phyloP scores from a whole-genome alignment of 2,113 vertebrate genomes.

The Erinaceus europaeus region DNA sequence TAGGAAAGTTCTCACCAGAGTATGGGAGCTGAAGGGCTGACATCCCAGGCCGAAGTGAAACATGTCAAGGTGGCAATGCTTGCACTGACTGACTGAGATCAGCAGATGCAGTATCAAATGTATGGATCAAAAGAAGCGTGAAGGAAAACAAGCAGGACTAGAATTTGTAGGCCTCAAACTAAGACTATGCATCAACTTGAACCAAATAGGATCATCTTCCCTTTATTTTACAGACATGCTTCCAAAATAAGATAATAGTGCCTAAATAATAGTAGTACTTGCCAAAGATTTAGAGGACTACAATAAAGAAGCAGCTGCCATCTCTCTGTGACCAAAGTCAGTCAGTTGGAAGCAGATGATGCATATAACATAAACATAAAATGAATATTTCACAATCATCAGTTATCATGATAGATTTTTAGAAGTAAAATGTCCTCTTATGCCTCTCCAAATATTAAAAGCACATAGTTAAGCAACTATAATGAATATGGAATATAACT shows the following conservation, averaged over 20 bases:
- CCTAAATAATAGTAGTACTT: background rate
- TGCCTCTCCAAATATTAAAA: background rate
- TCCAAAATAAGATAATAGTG: slow-evolving; percentile 7
- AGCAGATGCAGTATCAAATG: too few relatives aligned
- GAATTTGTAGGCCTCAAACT: background rate
- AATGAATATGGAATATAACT: background rate
- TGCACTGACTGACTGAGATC: too few relatives aligned
- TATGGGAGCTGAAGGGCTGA: too few relatives aligned
- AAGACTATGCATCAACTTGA: background rate
- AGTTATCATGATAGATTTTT: background rate
- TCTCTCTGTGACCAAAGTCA: slow-evolving; percentile 1
- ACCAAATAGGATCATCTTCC: background rate
- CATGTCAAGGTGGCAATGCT: too few relatives aligned
- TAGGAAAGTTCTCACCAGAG: too few relatives aligned
- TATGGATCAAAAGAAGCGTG: too few relatives aligned
- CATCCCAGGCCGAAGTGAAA: too few relatives aligned
- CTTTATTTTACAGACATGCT: background rate
- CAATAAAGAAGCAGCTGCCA: background rate
- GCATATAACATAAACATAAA: background rate
- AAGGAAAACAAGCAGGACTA: too few relatives aligned
- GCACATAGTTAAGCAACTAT: background rate
- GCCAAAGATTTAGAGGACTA: background rate
- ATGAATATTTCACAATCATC: slow-evolving; percentile 8
- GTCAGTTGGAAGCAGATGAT: background rate
- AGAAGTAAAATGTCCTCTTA: background rate